Base-by-base conservation (phyloP, 2,797 vertebrate genomes). In the Mormyrus hasselquistii region DNA sequence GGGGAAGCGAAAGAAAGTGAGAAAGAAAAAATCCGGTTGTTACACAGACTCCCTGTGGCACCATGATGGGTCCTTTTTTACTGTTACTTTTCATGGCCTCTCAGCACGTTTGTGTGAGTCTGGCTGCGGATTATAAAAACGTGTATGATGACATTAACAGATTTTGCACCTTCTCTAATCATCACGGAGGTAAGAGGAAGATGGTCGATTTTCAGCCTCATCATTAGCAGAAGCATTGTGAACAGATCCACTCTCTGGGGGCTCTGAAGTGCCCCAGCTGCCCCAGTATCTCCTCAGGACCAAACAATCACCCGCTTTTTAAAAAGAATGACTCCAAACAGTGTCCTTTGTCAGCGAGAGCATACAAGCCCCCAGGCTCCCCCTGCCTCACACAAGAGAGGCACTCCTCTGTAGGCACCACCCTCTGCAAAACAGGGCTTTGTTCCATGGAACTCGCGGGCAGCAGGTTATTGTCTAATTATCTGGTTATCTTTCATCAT, bases 181-280 rank as follows among this genome's bases (percentile, higher is more conserved):
- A 76, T 41, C 47, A 47, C n/a, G 29, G 41, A 82, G 41, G 41
- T 22, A 82, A 47, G 8, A 82, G 41, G 38, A 82, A 22, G 41
- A 44, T 47, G 41, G 16, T 22, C 12, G 2, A 38, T 14, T 38
- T 41, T 76, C 34, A 76, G 14, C 69, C 69, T 76, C 34, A 91
- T 89, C 90, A 69, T 65, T 87, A 34, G 47, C 89, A 86, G 88
- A 29, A 91, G 89, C 82, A 92, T 29, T 44, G 62, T 88, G 49
- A 59, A 47, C 14, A 79, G 89, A 55, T 86, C 22, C 89, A 47
- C 92, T 91, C 92, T 86, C 90, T 88, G 41, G 90, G 49, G 52
- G 9, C 87, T 44, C 62, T 47, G 29, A 89, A 73, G 82, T 84
- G 47, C 73, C 5, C 86, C 90, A 90, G 88, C 89, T 92, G 90